A percentile compares a stretch with the other conserved stretches of the same genome.
phyloP scores from a whole-genome alignment of 2,888 invertebrate species.

The Andrena trimmerana region DNA sequence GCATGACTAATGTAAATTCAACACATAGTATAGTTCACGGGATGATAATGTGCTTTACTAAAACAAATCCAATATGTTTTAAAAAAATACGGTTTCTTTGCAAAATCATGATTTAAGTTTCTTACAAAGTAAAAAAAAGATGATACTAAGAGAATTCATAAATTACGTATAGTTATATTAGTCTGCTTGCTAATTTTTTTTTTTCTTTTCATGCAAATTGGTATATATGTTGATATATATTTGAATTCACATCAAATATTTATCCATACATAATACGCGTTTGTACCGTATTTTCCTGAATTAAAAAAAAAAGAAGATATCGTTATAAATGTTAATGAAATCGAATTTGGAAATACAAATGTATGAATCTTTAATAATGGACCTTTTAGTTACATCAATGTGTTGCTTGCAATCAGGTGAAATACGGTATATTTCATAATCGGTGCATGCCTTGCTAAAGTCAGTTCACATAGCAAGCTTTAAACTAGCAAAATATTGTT shows the following conservation, averaged over 20 bases:
- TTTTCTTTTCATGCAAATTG: constrained; percentile 31
- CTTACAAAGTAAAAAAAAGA: constrained; percentile 21
- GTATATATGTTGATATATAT: constrained; percentile 50
- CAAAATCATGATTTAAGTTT: constrained; percentile 26
- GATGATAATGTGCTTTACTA: constrained; percentile 52
- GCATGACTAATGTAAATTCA: constrained; percentile 62
- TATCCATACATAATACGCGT: constrained; percentile 41
- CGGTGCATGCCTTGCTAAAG: constrained; percentile 72
- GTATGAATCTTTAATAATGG: background rate
- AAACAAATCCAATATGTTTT: constrained; percentile 24
- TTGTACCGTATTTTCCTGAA: constrained; percentile 52
- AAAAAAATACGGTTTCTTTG: constrained; percentile 29
- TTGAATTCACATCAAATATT: constrained; percentile 28
- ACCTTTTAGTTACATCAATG: background rate
- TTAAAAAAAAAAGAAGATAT: background rate
- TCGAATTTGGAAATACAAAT: background rate
- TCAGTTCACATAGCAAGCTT: constrained; percentile 74
- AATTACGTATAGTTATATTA: constrained; percentile 53
- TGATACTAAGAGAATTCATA: constrained; percentile 23
- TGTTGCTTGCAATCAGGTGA: constrained; percentile 11
- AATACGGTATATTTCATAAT: constrained; percentile 60
- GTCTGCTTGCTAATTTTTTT: constrained; percentile 67
- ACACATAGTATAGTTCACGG: constrained; percentile 54
- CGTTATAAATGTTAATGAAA: background rate
- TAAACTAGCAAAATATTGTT: constrained; percentile 65